Evolutionary conservation across 2,888 invertebrate species (phyloP).

Genomic region (Drosophila ustulata): DNA sequence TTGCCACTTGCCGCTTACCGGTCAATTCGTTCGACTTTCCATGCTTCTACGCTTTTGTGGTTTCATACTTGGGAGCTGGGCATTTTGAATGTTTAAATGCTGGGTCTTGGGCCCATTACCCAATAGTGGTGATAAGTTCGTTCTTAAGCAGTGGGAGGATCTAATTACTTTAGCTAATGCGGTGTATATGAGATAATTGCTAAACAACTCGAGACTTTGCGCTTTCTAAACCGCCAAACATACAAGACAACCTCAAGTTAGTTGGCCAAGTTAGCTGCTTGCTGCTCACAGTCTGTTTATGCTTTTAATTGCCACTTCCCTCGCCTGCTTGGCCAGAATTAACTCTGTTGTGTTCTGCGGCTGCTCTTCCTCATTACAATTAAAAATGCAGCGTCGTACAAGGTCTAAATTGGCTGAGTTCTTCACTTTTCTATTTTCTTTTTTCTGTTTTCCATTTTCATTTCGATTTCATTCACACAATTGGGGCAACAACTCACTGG

Average conservation of each 20-base stretch:
- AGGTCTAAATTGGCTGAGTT: constrained; percentile 35
- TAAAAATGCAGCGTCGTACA: constrained; percentile 6
- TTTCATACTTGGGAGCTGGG: constrained; percentile 20
- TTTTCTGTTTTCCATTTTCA: constrained; percentile 38
- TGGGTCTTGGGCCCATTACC: constrained; percentile 47
- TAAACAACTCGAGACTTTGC: constrained; percentile 44
- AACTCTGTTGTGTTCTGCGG: constrained; percentile 40
- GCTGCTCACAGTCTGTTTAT: constrained; percentile 58
- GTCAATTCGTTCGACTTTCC: constrained; percentile 55
- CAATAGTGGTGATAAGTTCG: constrained; percentile 30
- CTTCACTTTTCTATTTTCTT: constrained; percentile 36
- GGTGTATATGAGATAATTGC: constrained; percentile 62
- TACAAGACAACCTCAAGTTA: constrained; percentile 21
- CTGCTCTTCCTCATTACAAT: constrained; percentile 20
- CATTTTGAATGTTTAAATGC: background rate
- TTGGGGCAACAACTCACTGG: constrained; percentile 1
- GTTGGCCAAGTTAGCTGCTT: constrained; percentile 37
- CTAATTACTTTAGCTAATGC: constrained; percentile 41
- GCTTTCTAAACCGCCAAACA: constrained; percentile 59
- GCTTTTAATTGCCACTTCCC: constrained; percentile 52
- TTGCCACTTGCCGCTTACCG: constrained; percentile 15
- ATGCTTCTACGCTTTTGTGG: constrained; percentile 47
- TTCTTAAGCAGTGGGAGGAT: constrained; percentile 37
- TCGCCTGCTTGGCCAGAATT: constrained; percentile 50
- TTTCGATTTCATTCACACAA: constrained; percentile 46